phyloP scores from a whole-genome alignment of 2,888 invertebrate genomes.

The Leptopterna dolabrata region DNA sequence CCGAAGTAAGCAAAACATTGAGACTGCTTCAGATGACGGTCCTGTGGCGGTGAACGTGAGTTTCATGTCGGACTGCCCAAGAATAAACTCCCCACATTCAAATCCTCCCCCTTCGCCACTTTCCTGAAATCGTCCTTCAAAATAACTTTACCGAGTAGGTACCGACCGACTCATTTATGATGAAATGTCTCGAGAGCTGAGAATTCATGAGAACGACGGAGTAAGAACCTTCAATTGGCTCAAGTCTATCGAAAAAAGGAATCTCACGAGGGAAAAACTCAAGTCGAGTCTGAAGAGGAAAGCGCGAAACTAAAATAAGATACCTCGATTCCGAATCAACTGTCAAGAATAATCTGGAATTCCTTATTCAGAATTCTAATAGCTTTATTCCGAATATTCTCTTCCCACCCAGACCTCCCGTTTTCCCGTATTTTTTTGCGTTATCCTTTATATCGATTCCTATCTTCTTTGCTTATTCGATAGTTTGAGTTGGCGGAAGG shows the following conservation, averaged over 20 bases:
- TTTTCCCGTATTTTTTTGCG: background rate
- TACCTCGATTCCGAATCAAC: conserved; percentile 41
- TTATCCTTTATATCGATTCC: background rate
- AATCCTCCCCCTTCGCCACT: too few species aligned
- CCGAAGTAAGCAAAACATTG: background rate
- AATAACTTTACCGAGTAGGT: background rate
- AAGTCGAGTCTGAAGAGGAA: background rate
- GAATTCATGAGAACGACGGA: background rate
- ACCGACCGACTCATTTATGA: conserved; percentile 8
- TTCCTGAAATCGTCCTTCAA: too few species aligned
- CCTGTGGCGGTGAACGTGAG: too few species aligned
- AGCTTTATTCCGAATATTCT: conserved; percentile 38
- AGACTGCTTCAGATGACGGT: background rate
- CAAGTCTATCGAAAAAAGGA: background rate
- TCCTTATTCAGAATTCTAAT: conserved; percentile 46
- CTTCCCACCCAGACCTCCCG: background rate
- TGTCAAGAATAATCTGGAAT: conserved; percentile 37
- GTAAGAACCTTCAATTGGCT: conserved; percentile 14
- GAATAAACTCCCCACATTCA: too few species aligned
- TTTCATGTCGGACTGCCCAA: too few species aligned
- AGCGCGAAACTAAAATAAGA: conserved; percentile 27
- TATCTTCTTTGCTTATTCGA: background rate
- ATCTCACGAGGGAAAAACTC: background rate
- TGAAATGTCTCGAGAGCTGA: background rate
- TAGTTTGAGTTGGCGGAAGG: background rate